Conservation (phyloP, 2,888 invertebrate species). For the Dorcus parallelipipedus region DNA sequence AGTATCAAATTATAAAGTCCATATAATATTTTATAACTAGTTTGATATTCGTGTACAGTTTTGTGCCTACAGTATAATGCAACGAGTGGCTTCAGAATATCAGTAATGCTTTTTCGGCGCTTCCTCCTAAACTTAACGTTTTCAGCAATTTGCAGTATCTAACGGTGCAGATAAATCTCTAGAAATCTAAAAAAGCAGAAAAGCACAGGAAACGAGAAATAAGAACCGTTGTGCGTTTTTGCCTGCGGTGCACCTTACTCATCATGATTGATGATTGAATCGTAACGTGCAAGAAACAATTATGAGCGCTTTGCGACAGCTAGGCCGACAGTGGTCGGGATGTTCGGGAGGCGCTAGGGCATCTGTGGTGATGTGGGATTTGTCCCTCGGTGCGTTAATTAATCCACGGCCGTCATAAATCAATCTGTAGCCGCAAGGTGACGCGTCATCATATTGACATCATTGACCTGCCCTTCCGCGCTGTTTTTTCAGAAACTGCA, state of each 20-base stretch:
- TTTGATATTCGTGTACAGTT: no score
- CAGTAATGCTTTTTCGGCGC: no score
- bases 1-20: no score
- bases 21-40: no score
- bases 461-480: conserved; percentile 46
- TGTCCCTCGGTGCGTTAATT: conserved; percentile 45
- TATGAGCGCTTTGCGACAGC: conserved; percentile 41
- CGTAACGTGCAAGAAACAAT: conserved; percentile 43
- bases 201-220: neutral
- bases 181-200: neutral
- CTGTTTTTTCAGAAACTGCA: conserved; percentile 26
- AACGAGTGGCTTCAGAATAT: no score
- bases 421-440: conserved; percentile 50
- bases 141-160: neutral
- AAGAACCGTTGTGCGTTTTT: conserved; percentile 6
- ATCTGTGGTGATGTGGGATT: conserved; percentile 37
- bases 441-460: conserved; percentile 51
- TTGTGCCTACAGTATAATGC: no score
- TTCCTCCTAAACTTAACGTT: neutral
- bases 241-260: conserved; percentile 11
- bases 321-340: conserved; percentile 35
- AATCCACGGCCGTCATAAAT: conserved; percentile 47
- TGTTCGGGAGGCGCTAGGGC: conserved; percentile 28
- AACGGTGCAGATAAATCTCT: neutral
- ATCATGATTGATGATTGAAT: conserved; percentile 40